Evolutionary conservation across 2,888 invertebrate genomes (phyloP).

Genomic region (Xylophagus ater): DNA sequence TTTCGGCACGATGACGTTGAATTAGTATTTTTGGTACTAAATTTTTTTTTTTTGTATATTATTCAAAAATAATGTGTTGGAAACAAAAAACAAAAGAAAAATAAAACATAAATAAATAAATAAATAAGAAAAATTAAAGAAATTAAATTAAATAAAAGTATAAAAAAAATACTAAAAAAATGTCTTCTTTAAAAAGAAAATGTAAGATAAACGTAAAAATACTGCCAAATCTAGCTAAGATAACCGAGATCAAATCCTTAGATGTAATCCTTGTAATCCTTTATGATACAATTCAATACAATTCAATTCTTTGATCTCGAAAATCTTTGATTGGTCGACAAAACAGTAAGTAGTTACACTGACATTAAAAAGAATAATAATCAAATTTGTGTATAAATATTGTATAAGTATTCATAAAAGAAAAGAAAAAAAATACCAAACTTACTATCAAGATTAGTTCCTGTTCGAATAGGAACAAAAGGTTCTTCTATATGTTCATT

Average conservation of each 20-base stretch:
- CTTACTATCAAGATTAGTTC: constrained; percentile 16
- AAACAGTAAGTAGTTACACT: too few relatives aligned
- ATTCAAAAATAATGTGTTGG: constrained; percentile 10
- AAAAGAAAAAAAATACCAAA: too few relatives aligned
- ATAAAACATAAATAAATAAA: constrained; percentile 15
- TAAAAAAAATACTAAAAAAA: constrained; percentile 7
- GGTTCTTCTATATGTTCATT: constrained; percentile 42
- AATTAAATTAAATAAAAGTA: constrained; percentile 10
- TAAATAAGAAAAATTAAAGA: constrained; percentile 12
- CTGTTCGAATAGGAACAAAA: constrained; percentile 9
- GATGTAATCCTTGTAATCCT: too few relatives aligned
- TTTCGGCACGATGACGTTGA: constrained; percentile 43
- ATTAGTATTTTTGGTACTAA: constrained; percentile 38
- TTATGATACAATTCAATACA: too few relatives aligned
- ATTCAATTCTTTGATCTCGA: background rate
- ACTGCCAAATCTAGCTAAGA: too few relatives aligned
- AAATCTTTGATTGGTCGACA: background rate
- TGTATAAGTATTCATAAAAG: background rate
- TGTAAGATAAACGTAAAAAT: background rate
- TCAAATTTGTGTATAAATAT: background rate
- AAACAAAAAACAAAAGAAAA: constrained; percentile 5
- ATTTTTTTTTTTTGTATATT: constrained; percentile 22
- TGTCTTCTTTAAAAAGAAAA: background rate
- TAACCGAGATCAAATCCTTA: too few relatives aligned
- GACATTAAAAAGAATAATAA: too few relatives aligned